Percentiles rank a stretch among this genome's conserved stretches.
These are phyloP conservation scores for Acleris sparsana DNA, from an alignment of 2,888 invertebrate genomes.

Conservation along the genomic window DNA sequence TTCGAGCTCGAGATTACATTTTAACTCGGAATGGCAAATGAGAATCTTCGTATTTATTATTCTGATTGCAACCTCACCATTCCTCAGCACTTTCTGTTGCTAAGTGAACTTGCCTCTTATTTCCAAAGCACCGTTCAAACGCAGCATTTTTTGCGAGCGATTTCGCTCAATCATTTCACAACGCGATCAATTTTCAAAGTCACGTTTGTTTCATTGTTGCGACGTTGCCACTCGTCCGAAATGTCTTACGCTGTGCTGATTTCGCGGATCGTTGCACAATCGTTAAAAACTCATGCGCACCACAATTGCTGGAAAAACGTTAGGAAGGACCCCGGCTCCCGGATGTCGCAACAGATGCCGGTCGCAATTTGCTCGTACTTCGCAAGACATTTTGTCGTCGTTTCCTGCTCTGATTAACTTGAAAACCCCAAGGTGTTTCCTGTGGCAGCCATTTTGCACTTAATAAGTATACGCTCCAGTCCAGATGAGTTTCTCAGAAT, in stretches of 20 bases:
- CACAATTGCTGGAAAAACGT: constrained; percentile 49
- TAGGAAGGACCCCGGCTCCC: constrained; percentile 50
- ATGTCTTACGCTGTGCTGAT: constrained; percentile 44
- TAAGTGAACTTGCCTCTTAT: neutral
- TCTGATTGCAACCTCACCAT: neutral
- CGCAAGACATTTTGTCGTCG: constrained; percentile 37
- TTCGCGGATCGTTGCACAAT: constrained; percentile 54
- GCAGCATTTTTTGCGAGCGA: constrained; percentile 18
- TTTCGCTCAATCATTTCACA: constrained; percentile 33
- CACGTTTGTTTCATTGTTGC: constrained; percentile 38
- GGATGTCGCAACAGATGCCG: constrained; percentile 53
- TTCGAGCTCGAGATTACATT: constrained; percentile 22
- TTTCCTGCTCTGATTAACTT: constrained; percentile 58
- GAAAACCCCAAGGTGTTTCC: constrained; percentile 44
- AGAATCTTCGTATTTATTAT: constrained; percentile 6
- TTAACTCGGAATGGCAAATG: constrained; percentile 19
- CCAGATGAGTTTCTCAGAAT: neutral
- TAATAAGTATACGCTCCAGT: constrained; percentile 18
- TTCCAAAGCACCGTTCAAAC: constrained; percentile 12
- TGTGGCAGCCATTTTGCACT: constrained; percentile 31
- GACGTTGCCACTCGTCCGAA: constrained; percentile 39
- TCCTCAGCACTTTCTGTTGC: constrained; percentile 2
- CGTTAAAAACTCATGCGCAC: constrained; percentile 51
- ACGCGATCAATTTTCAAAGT: constrained; percentile 38
- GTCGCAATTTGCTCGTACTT: constrained; percentile 44